Base-by-base conservation (phyloP, 2,113 vertebrate species). In the Erinaceus europaeus region DNA sequence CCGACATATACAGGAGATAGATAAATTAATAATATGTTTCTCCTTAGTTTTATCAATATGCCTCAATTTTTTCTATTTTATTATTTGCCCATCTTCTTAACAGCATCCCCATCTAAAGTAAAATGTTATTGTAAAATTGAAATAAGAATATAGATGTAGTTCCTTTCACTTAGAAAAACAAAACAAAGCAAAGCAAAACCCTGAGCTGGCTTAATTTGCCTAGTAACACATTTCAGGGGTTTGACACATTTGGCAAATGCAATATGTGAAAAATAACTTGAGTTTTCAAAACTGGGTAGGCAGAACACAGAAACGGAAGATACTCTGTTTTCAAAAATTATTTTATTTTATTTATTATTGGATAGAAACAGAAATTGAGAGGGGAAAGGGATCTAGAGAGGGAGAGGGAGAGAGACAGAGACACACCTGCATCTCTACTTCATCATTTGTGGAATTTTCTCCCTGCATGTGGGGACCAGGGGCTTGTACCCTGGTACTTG, bases 281-380 rank as follows among this genome's bases (percentile, higher is more conserved):
- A 88, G 84, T 65, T 93, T 84, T 93, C 91, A 71, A 73, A 93
- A 3, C 44, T 2, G 95, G 84, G 82, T 87, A 89, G 92, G 92
- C 92, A 96, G 92, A 93, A 96, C 95, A 85, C 84, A 93, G 88
- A 95, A 96, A 94, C 79, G 88, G 93, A 93, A 82, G 34, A 86
- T 92, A 93, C 87, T 94, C 87, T 94, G 94, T 90, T 88, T 92
- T 95, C 91, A 4, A 50, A 50, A 50, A 4, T 50, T 50, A 4
- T 50, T 50, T 50, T 50, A 11, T 17, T 50, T 50, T 50, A 50
- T 50, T 50, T 17, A n/a, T 50, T 9, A 17, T 17, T 50, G 48
- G 48, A 9, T 17, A 50, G 48, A 17, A 17, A 9, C 48, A 50
- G 48, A 50, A 50, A 9, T 17, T 9, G 17, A 50, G 10, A 50